Percentiles rank a stretch among this genome's conserved stretches.
phyloP scores from a whole-genome alignment of 2,888 invertebrate genomes.

The Rhagonycha lutea region DNA sequence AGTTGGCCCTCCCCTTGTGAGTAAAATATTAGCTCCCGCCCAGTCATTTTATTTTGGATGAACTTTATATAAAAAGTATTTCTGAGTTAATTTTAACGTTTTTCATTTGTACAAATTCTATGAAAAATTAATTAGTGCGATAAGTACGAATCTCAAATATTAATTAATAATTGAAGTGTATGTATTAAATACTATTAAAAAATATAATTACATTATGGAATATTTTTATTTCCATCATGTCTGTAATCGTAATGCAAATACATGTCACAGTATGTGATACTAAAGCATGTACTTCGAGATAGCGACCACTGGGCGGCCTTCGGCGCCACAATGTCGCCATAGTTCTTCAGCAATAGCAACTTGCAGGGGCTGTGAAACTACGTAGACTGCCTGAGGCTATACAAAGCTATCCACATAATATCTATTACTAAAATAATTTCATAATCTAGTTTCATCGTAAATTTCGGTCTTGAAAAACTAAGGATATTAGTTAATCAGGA shows the following conservation, averaged over 20 bases:
- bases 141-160: too few relatives aligned
- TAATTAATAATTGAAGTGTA: too few relatives aligned
- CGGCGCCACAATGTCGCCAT: slow-evolving; percentile 37
- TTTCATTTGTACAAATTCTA: too few relatives aligned
- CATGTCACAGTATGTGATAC: slow-evolving; percentile 32
- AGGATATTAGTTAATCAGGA: neutral
- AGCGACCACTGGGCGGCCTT: slow-evolving; percentile 38
- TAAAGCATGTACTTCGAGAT: slow-evolving; percentile 25
- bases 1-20: too few relatives aligned
- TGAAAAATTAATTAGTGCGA: too few relatives aligned
- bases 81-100: too few relatives aligned
- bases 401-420: slow-evolving; percentile 18
- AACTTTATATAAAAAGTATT: too few relatives aligned
- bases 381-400: slow-evolving; percentile 24
- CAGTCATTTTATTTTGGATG: too few relatives aligned
- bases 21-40: too few relatives aligned
- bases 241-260: slow-evolving; percentile 35
- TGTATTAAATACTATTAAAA: slow-evolving; percentile 1
- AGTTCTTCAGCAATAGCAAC: slow-evolving; percentile 24
- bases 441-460: neutral
- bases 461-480: neutral
- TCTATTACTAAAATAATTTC: neutral
- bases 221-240: slow-evolving; percentile 28
- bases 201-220: slow-evolving; percentile 15
- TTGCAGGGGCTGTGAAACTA: slow-evolving; percentile 18